Evolutionary conservation across 2,888 invertebrate species (phyloP).

Genomic region (Sarcophaga caerulescens): DNA sequence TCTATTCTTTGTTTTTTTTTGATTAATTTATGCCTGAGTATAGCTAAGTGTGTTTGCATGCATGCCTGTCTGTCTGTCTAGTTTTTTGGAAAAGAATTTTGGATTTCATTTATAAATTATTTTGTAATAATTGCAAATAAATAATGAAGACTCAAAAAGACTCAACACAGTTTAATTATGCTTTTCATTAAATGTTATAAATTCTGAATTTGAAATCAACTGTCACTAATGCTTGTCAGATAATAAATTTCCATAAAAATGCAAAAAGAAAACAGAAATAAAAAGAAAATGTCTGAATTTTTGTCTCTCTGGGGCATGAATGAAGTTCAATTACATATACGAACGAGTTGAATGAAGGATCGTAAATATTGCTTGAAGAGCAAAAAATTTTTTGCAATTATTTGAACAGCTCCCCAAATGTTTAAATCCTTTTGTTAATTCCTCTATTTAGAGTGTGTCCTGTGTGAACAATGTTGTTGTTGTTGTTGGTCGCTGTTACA

Average conservation of each 20-base stretch:
- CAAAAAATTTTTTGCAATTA: slow-evolving; percentile 30
- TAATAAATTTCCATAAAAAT: slow-evolving; percentile 42
- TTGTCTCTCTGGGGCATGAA: background rate
- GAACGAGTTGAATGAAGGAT: slow-evolving; percentile 26
- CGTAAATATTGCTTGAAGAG: slow-evolving; percentile 50
- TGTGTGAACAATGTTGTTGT: background rate
- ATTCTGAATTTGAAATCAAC: slow-evolving; percentile 13
- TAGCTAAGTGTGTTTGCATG: background rate
- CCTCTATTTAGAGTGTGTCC: slow-evolving; percentile 28
- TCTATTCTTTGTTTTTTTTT: background rate
- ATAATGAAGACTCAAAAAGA: slow-evolving; percentile 34
- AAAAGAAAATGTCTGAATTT: slow-evolving; percentile 5
- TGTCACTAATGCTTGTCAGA: slow-evolving; percentile 44
- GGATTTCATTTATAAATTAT: slow-evolving; percentile 39
- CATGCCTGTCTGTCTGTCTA: background rate
- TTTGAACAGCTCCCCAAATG: slow-evolving; percentile 51
- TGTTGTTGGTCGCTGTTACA: slow-evolving; percentile 40
- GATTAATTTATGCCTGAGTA: background rate
- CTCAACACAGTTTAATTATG: slow-evolving; percentile 50
- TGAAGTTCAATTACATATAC: slow-evolving; percentile 20
- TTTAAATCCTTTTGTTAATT: slow-evolving; percentile 50
- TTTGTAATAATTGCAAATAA: slow-evolving; percentile 51
- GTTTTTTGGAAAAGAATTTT: background rate
- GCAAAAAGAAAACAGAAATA: too few relatives aligned
- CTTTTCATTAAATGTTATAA: slow-evolving; percentile 45